These are phyloP conservation scores for Ovis canadensis DNA, from an alignment of 2,113 vertebrate species.

Conservation along the genomic window DNA sequence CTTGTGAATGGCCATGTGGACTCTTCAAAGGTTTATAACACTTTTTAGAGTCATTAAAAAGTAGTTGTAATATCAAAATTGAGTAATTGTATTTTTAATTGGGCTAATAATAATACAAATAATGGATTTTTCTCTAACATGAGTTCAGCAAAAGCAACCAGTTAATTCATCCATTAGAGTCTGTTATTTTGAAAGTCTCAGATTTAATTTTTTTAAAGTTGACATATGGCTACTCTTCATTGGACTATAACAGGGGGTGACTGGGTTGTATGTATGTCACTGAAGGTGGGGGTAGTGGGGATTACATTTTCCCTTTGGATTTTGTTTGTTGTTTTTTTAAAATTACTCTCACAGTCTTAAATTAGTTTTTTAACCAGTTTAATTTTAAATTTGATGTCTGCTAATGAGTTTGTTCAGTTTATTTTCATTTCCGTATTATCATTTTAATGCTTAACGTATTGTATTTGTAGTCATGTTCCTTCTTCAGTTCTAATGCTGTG, in stretches of 20 bases:
- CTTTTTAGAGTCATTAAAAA: neutral
- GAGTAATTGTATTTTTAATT: neutral
- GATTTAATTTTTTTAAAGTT: neutral
- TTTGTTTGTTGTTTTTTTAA: conserved; percentile 15
- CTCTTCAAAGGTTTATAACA: neutral
- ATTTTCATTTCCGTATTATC: conserved; percentile 23
- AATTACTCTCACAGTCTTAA: neutral
- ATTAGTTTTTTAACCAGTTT: conserved; percentile 5
- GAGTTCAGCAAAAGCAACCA: neutral
- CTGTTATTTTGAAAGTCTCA: conserved; percentile 11
- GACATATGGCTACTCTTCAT: neutral
- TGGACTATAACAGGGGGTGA: neutral
- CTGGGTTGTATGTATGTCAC: neutral
- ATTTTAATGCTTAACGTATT: conserved; percentile 58
- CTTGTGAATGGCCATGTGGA: neutral
- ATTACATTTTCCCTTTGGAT: neutral
- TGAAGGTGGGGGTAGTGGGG: neutral
- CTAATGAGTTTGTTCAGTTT: conserved; percentile 9
- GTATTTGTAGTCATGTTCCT: conserved; percentile 92
- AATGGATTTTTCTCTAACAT: neutral
- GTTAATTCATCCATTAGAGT: neutral
- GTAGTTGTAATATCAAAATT: neutral
- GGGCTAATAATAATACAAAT: neutral
- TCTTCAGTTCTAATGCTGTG: conserved; percentile 98
- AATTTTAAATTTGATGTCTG: conserved; percentile 11